A percentile compares a stretch with the other conserved stretches of the same genome.
Conservation (phyloP, 2,113 vertebrate species). For the Gambusia affinis region DNA sequence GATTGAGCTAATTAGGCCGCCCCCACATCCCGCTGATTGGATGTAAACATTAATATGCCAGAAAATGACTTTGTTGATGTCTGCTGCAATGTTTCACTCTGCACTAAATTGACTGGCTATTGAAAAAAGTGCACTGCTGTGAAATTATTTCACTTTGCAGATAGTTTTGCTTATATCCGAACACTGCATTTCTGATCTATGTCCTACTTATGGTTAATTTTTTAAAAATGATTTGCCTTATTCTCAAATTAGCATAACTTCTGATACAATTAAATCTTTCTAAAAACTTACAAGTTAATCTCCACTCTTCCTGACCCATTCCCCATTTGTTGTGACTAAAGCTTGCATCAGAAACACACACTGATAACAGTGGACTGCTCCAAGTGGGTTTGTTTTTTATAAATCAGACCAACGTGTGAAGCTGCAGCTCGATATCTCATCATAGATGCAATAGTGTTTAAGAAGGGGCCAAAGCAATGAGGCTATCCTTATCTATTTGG, state of each 20-base stretch:
- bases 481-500: constrained; percentile 46
- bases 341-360: constrained; percentile 57
- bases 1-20: constrained; percentile 80
- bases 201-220: not conserved
- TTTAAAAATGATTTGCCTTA: constrained; percentile 56
- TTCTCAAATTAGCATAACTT: constrained; percentile 58
- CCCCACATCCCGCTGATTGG: constrained; percentile 79
- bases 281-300: constrained; percentile 36
- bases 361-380: constrained; percentile 31
- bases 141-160: constrained; percentile 72
- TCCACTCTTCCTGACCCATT: not conserved
- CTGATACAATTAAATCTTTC: constrained; percentile 48
- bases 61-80: constrained; percentile 80
- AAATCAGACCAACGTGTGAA: constrained; percentile 70
- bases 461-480: constrained; percentile 64
- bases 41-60: constrained; percentile 84
- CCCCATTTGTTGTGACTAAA: constrained; percentile 35
- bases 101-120: constrained; percentile 76
- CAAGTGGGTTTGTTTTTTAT: constrained; percentile 64
- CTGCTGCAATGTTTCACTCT: constrained; percentile 70
- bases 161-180: constrained; percentile 38
- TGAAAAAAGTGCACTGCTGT: constrained; percentile 35
- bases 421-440: constrained; percentile 75
- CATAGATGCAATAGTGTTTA: constrained; percentile 63
- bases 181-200: constrained; percentile 37